Base-by-base conservation (phyloP, 2,797 vertebrate species). In the Ctenochaetus hawaiiensis region DNA sequence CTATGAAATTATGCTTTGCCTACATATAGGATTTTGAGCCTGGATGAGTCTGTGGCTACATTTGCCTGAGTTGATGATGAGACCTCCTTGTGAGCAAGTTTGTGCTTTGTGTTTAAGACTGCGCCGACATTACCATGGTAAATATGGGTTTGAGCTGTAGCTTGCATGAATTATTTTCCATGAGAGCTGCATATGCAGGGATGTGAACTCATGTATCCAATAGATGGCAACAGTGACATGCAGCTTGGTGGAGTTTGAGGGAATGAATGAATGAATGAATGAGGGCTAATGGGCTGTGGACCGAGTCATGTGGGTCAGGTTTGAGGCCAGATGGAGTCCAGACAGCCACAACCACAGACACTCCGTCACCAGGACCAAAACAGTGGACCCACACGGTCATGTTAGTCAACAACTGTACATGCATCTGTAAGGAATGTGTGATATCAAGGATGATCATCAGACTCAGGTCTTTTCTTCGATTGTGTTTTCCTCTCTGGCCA, bases 221-320 rank as follows among this genome's bases (percentile, higher is more conserved):
- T 87, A 94, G 91, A 90, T 90, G 91, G 90, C 90, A 89, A 91
- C 80, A 91, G 82, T 59, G 81, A 75, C 77, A 63, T 86, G 22
- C 43, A 44, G 69, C 52, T 53, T n/a, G 18, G 16, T 66, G 56
- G 44, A 70, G 68, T 18, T 72, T 64, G 20, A 74, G 68, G 60
- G 77, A 4, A 30, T 30, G 26, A 84, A 78, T 77, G 77, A 84
- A 78, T 77, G 77, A 84, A 78, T 76, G 48, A 78, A 78, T 54
- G 75, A 76, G 72, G 58, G 60, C 58, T 83, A 80, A 90, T 88
- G 82, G 91, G 73, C 78, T 78, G 83, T 79, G 54, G 71, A 69
- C 66, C 75, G 53, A 53, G 77, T 86, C 72, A 66, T 87, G 87
- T 57, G 86, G 87, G 89, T 82, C 82, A 72, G 76, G 82, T 87